Base-by-base conservation (phyloP, 2,888 invertebrate genomes). In the Heteropelma amictum region DNA sequence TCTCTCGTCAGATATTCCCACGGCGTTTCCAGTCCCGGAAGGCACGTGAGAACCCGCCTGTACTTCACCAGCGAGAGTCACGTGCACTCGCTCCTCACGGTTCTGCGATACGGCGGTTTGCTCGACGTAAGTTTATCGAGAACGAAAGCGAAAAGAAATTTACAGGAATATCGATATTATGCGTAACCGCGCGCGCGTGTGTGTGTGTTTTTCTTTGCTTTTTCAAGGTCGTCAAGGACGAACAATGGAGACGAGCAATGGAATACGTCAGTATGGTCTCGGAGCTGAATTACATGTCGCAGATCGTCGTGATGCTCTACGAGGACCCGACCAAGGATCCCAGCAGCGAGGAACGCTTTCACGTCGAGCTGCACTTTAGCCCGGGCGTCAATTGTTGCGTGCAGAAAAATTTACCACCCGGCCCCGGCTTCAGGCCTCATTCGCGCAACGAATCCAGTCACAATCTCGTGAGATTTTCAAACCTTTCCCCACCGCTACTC, bases 41-140 rank as follows among this genome's bases (percentile, higher is more conserved):
- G 99, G 45, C 99, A 99, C 91, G 99, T 99, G 23, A 93, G 99
- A 78, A 99, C 99, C 5, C 93, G 99, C n/a, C 92, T 99, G 42
- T 99, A 99, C 91, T 99, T 99, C 90, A 99, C 99, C 1, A 98
- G 98, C 89, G 99, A 99, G 91, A 98, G 98, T 87, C 99, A 99
- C 90, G 97, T 99, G 77, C 99, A 99, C 90, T 99, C 98, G 7
- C 90, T 99, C 77, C 93, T 99, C 78, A 99, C 98, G 2, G 96
- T 99, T 72, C 92, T 99, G 58, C 92, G 98, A 78, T 97, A 95
- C 88, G 98, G 98, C 8, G 97, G 97, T 19, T 90, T 98, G 64
- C 91, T 97, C 7, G 95, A 97, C 89, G 97, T 96, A 88, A 91
- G 92, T 90, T 51, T 10, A 3, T 1, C 2, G 51, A 40, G 12